phyloP scores from a whole-genome alignment of 1,140 invertebrate genomes.

The Caenorhabditis briggsae region DNA sequence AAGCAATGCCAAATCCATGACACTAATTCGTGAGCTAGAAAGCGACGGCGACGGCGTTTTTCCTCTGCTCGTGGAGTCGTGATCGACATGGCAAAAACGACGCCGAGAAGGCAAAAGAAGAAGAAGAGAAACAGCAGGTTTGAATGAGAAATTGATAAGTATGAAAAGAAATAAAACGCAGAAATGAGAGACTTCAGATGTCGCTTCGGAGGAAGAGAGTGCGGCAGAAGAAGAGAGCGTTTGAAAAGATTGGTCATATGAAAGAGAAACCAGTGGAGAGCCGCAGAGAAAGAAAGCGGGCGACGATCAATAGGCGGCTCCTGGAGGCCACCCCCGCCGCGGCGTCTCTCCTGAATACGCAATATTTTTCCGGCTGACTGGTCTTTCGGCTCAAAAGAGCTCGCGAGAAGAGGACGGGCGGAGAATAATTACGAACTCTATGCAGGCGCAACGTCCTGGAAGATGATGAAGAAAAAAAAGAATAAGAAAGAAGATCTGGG shows the following conservation, averaged over 20 bases:
- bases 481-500: background rate
- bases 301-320: constrained; percentile 45
- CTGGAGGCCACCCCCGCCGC: constrained; percentile 37
- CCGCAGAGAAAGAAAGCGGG: constrained; percentile 1
- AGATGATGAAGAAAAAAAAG: background rate
- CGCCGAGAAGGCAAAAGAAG: constrained; percentile 10
- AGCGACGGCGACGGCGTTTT: constrained; percentile 10
- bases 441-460: background rate
- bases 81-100: constrained; percentile 34
- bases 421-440: constrained; percentile 49
- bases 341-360: constrained; percentile 11
- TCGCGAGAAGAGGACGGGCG: background rate
- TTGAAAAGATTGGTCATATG: background rate
- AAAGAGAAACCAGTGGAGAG: background rate
- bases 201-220: background rate
- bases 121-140: constrained; percentile 35
- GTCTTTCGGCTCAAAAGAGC: background rate
- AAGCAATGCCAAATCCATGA: background rate
- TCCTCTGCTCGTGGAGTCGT: background rate
- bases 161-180: background rate
- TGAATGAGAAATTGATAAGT: constrained; percentile 56
- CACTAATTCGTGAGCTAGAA: constrained; percentile 33
- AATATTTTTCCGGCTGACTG: background rate
- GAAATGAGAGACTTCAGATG: background rate
- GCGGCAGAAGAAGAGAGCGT: background rate